A percentile compares a stretch with the other conserved stretches of the same genome.
phyloP scores from a whole-genome alignment of 2,797 vertebrate species.

The Allochrocebus solatus region DNA sequence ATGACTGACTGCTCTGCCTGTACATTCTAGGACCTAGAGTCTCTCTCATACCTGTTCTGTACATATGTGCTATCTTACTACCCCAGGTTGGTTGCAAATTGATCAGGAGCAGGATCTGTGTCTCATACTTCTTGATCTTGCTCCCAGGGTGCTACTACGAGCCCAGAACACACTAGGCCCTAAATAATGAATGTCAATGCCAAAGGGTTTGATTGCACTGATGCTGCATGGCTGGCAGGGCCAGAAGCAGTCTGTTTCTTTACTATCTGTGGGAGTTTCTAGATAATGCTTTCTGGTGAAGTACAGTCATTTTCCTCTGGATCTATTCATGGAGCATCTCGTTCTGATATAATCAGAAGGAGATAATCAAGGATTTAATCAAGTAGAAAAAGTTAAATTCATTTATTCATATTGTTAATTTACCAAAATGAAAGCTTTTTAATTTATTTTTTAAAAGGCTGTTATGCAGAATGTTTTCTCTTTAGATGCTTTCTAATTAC shows the following conservation, averaged over 20 bases:
- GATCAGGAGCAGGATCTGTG: background rate
- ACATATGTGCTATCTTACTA: background rate
- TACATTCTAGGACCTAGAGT: background rate
- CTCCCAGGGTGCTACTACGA: background rate
- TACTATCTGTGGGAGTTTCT: background rate
- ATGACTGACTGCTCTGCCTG: background rate
- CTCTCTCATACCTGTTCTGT: background rate
- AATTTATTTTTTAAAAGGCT: background rate
- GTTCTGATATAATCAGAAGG: constrained; percentile 31
- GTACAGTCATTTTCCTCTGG: background rate
- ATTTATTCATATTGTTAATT: constrained; percentile 33
- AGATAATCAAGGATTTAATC: constrained; percentile 30
- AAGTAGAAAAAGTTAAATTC: constrained; percentile 49
- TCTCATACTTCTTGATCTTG: background rate
- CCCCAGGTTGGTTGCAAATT: background rate
- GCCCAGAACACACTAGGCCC: background rate
- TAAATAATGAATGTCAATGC: background rate
- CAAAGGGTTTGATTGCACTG: background rate
- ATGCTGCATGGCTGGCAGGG: background rate
- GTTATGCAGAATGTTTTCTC: constrained; percentile 27
- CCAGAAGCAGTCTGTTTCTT: background rate
- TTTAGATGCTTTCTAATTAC: constrained; percentile 40
- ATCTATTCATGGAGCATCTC: background rate
- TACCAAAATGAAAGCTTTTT: constrained; percentile 61
- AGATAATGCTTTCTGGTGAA: background rate